Conservation (phyloP, 2,113 vertebrate genomes). For the Psettodes erumei region DNA sequence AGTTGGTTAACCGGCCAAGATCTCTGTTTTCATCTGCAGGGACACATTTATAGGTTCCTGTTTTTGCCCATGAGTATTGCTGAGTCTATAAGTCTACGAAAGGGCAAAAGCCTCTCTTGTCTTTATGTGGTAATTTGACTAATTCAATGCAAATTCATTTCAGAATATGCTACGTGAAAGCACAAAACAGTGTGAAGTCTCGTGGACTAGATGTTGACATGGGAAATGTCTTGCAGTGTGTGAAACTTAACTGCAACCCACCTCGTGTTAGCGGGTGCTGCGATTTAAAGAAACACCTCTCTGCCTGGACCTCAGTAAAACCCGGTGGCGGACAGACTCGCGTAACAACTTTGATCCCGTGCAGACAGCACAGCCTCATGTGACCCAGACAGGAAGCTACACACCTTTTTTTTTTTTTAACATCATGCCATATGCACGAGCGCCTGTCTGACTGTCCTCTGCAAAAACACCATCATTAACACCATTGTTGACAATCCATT, state of each 20-base stretch:
- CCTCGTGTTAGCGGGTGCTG: too few species aligned
- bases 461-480: conserved; percentile 47
- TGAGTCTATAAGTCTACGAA: background rate
- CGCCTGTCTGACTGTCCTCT: conserved; percentile 23
- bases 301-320: too few species aligned
- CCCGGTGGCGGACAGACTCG: too few species aligned
- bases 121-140: background rate
- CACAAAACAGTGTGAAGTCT: too few species aligned
- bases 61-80: too few species aligned
- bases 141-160: too few species aligned
- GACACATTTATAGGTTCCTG: background rate
- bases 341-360: too few species aligned
- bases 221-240: too few species aligned
- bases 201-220: too few species aligned
- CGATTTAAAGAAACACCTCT: too few species aligned
- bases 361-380: background rate
- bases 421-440: background rate
- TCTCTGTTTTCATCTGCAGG: background rate
- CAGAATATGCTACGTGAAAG: too few species aligned
- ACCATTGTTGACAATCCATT: conserved; percentile 39
- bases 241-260: too few species aligned
- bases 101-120: background rate
- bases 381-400: background rate
- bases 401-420: conserved; percentile 30
- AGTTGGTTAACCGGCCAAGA: background rate